Percentiles rank a stretch among this genome's conserved stretches.
phyloP scores from a whole-genome alignment of 2,113 vertebrate genomes.

The Xenotilapia leptura region DNA sequence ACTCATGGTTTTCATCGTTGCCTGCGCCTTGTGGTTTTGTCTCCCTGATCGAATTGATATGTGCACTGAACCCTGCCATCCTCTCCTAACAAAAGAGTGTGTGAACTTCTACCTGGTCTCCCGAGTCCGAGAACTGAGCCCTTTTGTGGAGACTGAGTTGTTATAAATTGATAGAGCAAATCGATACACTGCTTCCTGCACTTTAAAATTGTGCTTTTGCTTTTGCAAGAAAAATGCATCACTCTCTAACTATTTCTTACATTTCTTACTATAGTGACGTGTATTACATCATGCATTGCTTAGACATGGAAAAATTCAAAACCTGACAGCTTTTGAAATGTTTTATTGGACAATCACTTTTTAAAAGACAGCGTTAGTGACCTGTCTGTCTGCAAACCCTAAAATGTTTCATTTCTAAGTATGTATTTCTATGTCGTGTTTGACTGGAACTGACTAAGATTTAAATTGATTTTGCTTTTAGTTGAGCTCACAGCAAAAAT shows the following conservation, averaged over 20 bases:
- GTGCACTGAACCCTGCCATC: background rate
- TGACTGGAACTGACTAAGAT: background rate
- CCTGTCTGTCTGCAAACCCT: background rate
- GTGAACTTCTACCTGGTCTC: background rate
- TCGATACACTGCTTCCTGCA: background rate
- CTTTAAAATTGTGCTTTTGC: background rate
- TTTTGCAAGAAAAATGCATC: background rate
- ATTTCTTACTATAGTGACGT: rapidly evolving
- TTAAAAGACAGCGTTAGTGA: background rate
- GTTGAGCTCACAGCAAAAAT: background rate
- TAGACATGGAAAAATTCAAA: background rate
- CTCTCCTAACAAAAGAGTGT: background rate
- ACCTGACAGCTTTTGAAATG: background rate
- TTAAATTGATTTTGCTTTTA: background rate
- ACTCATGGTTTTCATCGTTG: background rate
- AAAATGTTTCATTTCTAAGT: background rate
- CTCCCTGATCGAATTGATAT: background rate
- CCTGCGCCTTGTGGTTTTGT: background rate
- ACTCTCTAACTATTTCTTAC: background rate
- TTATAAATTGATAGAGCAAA: background rate
- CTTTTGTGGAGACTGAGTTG: background rate
- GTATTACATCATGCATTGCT: background rate
- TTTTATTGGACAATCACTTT: background rate
- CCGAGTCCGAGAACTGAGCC: background rate
- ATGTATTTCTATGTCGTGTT: background rate